Evolutionary conservation across 2,113 vertebrate species (phyloP).

Genomic region (Gopherus flavomarginatus): DNA sequence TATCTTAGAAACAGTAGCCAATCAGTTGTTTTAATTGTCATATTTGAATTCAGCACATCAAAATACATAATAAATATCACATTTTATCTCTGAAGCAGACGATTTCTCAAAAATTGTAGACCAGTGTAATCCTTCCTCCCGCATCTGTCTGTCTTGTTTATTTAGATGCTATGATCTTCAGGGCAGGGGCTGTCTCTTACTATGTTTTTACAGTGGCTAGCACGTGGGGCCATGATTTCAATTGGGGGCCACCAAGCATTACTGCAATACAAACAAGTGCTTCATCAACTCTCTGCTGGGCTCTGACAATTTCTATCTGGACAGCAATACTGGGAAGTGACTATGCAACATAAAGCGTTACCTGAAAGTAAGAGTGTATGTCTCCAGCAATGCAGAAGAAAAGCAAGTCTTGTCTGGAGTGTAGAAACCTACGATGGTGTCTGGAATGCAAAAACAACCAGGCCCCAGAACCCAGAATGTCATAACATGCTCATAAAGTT

Average conservation of each 20-base stretch:
- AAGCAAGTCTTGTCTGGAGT: neutral
- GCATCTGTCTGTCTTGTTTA: neutral
- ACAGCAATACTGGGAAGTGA: constrained; percentile 15
- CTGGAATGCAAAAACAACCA: neutral
- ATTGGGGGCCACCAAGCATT: neutral
- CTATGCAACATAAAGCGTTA: neutral
- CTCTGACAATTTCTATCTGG: constrained; percentile 14
- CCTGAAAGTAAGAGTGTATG: neutral
- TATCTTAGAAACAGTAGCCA: too few species aligned
- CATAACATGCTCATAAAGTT: constrained; percentile 57
- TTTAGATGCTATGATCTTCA: neutral
- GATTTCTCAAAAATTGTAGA: too few species aligned
- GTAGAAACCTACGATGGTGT: neutral
- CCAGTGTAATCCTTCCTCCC: neutral
- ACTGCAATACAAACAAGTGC: neutral
- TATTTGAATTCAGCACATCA: too few species aligned
- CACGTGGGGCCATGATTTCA: neutral
- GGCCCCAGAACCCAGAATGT: neutral
- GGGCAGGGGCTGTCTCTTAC: neutral
- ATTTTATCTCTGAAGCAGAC: too few species aligned
- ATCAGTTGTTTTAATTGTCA: too few species aligned
- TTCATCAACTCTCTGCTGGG: neutral
- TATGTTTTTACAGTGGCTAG: neutral
- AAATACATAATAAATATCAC: too few species aligned
- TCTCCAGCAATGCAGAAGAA: neutral